Conservation (phyloP, 23 tunicate genomes). For the Pegea sp. region DNA sequence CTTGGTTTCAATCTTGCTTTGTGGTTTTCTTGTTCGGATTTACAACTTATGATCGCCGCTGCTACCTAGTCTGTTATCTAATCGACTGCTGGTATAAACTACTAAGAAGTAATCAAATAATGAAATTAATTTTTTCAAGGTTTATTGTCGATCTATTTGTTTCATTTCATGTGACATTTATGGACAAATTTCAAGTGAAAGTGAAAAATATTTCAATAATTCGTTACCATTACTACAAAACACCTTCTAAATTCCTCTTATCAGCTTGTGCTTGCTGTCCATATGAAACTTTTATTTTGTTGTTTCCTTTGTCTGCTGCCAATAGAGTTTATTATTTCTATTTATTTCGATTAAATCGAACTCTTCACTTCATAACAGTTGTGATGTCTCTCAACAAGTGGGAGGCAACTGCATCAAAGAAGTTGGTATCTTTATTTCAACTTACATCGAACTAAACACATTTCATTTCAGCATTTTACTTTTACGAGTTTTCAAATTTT, state of each 20-base stretch:
- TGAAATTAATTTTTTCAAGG: too few relatives aligned
- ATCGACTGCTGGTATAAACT: too few relatives aligned
- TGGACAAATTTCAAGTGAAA: conserved; percentile 43
- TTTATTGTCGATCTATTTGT: conserved; percentile 56
- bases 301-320: conserved; percentile 6
- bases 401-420: conserved; percentile 7
- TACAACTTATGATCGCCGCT: too few relatives aligned
- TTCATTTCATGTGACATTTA: conserved; percentile 34
- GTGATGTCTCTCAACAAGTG: conserved; percentile 12
- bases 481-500: conserved; percentile 39
- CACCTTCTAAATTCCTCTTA: conserved; percentile 18
- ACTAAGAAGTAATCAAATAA: too few relatives aligned
- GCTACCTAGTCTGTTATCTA: too few relatives aligned
- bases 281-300: conserved; percentile 16
- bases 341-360: conserved; percentile 20
- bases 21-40: too few relatives aligned
- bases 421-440: too few relatives aligned
- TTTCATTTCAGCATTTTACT: conserved; percentile 32
- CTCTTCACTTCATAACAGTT: conserved; percentile 26
- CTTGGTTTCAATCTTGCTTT: too few relatives aligned
- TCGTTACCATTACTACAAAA: conserved; percentile 27
- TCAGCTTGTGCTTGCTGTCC: conserved; percentile 43
- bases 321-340: conserved; percentile 12
- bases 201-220: conserved; percentile 24
- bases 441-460: too few relatives aligned